Evolutionary conservation across 2,797 vertebrate species (phyloP), one percentile per base, ranked within the genome.

Genomic region (Lateolabrax maculatus): DNA sequence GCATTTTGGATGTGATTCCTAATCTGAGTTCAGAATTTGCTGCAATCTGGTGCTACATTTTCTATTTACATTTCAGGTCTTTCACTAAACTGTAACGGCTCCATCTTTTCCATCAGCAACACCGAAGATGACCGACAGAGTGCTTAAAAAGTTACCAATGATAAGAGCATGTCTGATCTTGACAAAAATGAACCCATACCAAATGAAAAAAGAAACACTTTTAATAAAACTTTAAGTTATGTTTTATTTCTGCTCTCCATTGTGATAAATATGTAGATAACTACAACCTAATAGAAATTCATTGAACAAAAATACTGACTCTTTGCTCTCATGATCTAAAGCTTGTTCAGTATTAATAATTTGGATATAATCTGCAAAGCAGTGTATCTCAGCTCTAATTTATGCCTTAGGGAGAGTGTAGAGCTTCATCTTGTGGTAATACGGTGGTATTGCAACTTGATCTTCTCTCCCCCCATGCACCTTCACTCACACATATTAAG

Each of bases 21-120:
- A 89, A 87, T 89, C 82, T 80, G 58, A 62, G 70, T n/a, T 87
- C 34, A 71, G 37, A 75, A 60, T 61, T 62, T 0, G 4, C 64
- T 74, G 55, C 27, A 79, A 57, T 84, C 75, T 72, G 70, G 58
- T 55, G 36, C 27, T 1, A 23, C 31, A n/a, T 72, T 70, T 57
- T 67, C 53, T 72, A 70, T 84, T 89, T 80, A 84, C 60, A 80
- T 77, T 68, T 61, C 11, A 85, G 68, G 67, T 39, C 31, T 48
- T 71, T 56, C 12, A 44, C 60, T 73, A 63, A 84, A 1, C 69
- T 57, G 18, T 75, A 84, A 84, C 27, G 0, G 49, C 69, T 53
- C 34, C 34, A 29, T n/a, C 36, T 23, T 46, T 6, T 49, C 69
- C 27, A 48, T 73, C 39, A 67, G n/a, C 6, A 16, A 16, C 48